Evolutionary conservation across 2,797 vertebrate genomes (phyloP).

Genomic region (Allobates femoralis): DNA sequence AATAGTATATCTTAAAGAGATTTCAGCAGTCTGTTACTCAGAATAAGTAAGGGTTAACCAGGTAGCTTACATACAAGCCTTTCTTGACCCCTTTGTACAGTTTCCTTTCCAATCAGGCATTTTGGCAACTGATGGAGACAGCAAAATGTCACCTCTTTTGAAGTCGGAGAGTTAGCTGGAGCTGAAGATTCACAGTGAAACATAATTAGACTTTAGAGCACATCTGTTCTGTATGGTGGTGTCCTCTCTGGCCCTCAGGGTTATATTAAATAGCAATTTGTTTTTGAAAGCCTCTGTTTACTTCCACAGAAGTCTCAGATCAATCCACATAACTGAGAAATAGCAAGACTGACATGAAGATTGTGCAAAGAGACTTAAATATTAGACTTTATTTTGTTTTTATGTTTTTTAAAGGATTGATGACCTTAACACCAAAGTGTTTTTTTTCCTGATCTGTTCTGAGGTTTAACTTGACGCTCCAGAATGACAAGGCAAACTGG

Average conservation of each 20-base stretch:
- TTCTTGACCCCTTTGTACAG: background rate
- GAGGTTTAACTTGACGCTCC: background rate
- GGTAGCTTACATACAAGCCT: background rate
- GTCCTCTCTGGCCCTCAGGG: constrained; percentile 25
- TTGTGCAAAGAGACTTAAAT: background rate
- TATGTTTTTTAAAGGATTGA: background rate
- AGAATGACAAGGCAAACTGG: background rate
- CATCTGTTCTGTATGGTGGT: constrained; percentile 39
- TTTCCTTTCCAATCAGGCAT: constrained; percentile 10
- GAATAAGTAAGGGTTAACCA: background rate
- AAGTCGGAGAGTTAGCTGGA: constrained; percentile 31
- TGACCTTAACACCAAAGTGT: background rate
- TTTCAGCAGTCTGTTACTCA: background rate
- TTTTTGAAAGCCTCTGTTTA: constrained; percentile 42
- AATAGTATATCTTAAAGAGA: too few relatives aligned
- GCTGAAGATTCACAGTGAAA: constrained; percentile 31
- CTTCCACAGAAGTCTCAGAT: constrained; percentile 7
- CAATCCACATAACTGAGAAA: constrained; percentile 1
- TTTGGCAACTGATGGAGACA: constrained; percentile 16
- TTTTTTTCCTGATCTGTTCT: background rate
- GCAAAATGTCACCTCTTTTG: constrained; percentile 27
- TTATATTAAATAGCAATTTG: constrained; percentile 52
- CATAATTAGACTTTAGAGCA: constrained; percentile 39
- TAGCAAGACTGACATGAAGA: background rate
- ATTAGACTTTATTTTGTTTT: background rate